Base-by-base conservation (phyloP, 2,888 invertebrate genomes). In the Plemyria rubiginata region DNA sequence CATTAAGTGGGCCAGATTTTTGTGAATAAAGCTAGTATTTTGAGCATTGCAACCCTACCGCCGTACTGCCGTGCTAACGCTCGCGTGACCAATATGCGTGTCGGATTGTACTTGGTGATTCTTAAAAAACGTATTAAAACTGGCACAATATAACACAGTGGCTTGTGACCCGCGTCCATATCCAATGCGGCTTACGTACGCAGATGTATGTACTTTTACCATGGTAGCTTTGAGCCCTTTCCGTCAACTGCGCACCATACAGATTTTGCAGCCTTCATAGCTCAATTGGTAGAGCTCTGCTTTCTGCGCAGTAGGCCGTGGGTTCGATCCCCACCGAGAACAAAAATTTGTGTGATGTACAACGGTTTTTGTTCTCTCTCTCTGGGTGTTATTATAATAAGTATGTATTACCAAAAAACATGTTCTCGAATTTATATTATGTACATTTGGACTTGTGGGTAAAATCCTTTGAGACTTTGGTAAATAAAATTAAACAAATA, bases 91-190 rank as follows among this genome's bases (percentile, higher is more conserved):
- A 38, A 69, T 63, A 69, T 74, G 80, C 80, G 81, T 80, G 80
- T 64, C 68, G 66, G 60, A 49, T 66, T 72, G 70, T 77, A 83
- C 80, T 82, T 83, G 86, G 86, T 86, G 87, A 84, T 84, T 88
- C 86, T 86, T 86, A 81, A 86, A 89, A 88, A 87, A 85, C 78
- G 75, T 84, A 86, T 82, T 85, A 83, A 82, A 86, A 78, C 76
- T 77, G 74, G 82, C 82, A 78, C 80, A 71, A 74, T 71, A 74
- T 74, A 81, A 71, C 70, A 65, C 70, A 70, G 59, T 65, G 68
- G 67, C 53, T 43, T 61, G 63, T 62, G 67, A 67, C 68, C 70
- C 64, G 60, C 65, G 55, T 60, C 58, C 53, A 53, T 57, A 38
- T 8, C 56, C 57, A 54, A 46, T 60, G 57, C 57, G 60, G 64